Percentiles rank a stretch among this genome's conserved stretches.
Conservation (phyloP, 2,113 vertebrate genomes). For the Pica pica region DNA sequence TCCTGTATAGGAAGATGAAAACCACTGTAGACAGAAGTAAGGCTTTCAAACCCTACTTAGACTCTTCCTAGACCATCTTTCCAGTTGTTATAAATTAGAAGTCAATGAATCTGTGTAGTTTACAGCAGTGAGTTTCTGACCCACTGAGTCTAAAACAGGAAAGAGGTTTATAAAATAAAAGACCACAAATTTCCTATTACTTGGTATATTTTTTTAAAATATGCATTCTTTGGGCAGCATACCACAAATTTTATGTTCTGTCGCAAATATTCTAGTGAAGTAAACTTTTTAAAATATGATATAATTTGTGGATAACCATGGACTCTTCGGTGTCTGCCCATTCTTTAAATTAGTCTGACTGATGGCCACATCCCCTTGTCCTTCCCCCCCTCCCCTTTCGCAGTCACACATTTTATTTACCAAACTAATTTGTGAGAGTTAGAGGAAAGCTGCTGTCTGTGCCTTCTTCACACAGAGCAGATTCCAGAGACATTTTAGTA, state of each 20-base stretch:
- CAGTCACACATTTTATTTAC: constrained; percentile 4
- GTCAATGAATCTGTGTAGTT: background rate
- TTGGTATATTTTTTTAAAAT: background rate
- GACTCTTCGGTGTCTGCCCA: background rate
- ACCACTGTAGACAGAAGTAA: background rate
- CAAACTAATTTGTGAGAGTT: background rate
- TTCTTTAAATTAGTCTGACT: background rate
- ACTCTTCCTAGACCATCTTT: background rate
- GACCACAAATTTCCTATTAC: background rate
- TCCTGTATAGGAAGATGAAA: background rate
- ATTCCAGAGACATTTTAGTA: constrained; percentile 35
- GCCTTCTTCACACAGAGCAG: background rate
- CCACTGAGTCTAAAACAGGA: background rate
- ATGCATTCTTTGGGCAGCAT: background rate
- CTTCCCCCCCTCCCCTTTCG: background rate
- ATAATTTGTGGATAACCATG: background rate
- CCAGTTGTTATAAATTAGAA: background rate
- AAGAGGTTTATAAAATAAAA: background rate
- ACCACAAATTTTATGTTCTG: background rate
- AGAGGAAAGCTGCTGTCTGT: background rate
- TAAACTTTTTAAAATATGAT: background rate
- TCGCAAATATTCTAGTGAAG: background rate
- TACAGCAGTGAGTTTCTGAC: background rate
- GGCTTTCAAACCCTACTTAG: background rate
- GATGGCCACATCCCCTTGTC: background rate